phyloP scores from a whole-genome alignment of 2,113 vertebrate genomes.

The Scophthalmus maximus region DNA sequence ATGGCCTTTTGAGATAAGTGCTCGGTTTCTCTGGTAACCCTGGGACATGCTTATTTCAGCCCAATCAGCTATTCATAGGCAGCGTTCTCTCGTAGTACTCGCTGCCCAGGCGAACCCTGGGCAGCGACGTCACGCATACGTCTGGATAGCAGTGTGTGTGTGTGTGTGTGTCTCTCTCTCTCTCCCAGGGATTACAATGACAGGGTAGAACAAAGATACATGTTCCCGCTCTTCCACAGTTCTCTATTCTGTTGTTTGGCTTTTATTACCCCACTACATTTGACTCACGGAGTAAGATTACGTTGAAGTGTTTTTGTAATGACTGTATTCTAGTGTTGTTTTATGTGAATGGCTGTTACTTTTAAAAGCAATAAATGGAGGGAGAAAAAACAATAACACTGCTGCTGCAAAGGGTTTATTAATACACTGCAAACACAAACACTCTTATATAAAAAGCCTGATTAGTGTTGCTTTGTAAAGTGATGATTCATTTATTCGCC shows the following conservation, averaged over 20 bases:
- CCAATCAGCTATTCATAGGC: slow-evolving; percentile 59
- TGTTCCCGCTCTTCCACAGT: slow-evolving; percentile 53
- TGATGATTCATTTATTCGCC: background rate
- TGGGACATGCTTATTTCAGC: slow-evolving; percentile 37
- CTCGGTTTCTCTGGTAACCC: slow-evolving; percentile 48
- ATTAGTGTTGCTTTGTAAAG: background rate
- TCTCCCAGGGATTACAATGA: slow-evolving; percentile 51
- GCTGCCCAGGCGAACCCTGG: slow-evolving; percentile 48
- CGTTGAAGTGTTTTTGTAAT: slow-evolving; percentile 74
- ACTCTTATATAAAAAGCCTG: background rate
- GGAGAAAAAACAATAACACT: slow-evolving; percentile 35
- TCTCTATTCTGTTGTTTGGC: slow-evolving; percentile 39
- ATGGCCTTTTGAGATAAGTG: slow-evolving; percentile 57
- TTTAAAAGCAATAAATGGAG: slow-evolving; percentile 79
- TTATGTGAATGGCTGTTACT: slow-evolving; percentile 81
- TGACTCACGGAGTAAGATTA: slow-evolving; percentile 46
- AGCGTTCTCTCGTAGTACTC: slow-evolving; percentile 53
- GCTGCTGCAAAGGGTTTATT: slow-evolving; percentile 30
- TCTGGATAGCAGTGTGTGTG: slow-evolving; percentile 44
- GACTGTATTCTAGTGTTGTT: slow-evolving; percentile 72
- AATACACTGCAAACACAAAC: slow-evolving; percentile 16
- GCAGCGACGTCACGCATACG: slow-evolving; percentile 38
- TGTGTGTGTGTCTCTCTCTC: background rate
- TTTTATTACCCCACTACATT: slow-evolving; percentile 50
- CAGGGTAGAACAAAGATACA: slow-evolving; percentile 68